Evolutionary conservation across 2,888 invertebrate species (phyloP).

Genomic region (Folsomia manolachei): DNA sequence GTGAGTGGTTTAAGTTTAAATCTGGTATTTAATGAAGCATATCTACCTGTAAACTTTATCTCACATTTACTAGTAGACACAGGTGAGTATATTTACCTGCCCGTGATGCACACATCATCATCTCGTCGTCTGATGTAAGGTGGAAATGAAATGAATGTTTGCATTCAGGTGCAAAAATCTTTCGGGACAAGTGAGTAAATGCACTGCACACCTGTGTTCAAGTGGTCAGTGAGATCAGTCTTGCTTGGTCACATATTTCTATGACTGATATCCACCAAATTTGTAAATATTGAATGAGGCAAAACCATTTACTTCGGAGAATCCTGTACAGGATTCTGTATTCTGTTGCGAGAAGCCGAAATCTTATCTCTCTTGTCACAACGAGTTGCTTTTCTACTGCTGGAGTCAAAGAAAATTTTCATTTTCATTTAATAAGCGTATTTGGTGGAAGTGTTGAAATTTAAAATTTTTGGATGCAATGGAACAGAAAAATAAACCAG

Average conservation of each 20-base stretch:
- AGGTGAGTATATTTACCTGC: background rate
- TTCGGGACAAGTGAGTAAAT: background rate
- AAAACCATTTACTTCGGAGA: too few relatives aligned
- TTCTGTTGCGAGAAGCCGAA: background rate
- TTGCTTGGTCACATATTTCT: too few relatives aligned
- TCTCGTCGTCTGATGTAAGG: background rate
- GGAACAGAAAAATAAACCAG: too few relatives aligned
- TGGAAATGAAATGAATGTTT: background rate
- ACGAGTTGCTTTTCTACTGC: too few relatives aligned
- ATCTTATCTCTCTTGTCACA: background rate
- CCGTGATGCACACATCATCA: background rate
- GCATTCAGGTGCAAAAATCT: slow-evolving; percentile 19
- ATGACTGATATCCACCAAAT: too few relatives aligned
- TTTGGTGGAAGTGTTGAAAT: too few relatives aligned
- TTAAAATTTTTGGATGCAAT: too few relatives aligned
- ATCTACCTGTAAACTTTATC: too few relatives aligned
- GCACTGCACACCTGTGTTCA: slow-evolving; percentile 14
- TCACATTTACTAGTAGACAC: too few relatives aligned
- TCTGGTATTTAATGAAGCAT: background rate
- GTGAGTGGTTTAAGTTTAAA: background rate
- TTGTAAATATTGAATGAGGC: background rate
- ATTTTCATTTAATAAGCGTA: too few relatives aligned
- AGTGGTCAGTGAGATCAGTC: slow-evolving; percentile 1
- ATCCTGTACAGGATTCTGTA: too few relatives aligned
- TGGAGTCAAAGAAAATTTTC: too few relatives aligned